Evolutionary conservation across 1,140 invertebrate species (phyloP), one percentile per base, ranked within the genome.

Genomic region (Ooceraea biroi): DNA sequence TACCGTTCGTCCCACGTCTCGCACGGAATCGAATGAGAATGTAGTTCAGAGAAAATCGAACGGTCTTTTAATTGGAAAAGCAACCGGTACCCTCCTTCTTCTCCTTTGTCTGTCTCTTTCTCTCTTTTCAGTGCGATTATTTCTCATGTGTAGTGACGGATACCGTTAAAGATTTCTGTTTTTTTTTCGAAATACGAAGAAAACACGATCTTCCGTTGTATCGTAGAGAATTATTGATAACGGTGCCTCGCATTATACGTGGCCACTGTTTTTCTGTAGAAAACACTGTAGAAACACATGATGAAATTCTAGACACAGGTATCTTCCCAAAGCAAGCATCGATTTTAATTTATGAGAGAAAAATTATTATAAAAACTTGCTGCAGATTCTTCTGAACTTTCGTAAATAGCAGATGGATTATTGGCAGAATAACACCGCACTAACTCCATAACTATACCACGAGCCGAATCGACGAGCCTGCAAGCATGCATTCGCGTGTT

Each of bases 41-140:
- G 30, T 83, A 46, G 65, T 68, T 66, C 63, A 27, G 50, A 69
- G 60, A 76, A 76, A 63, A 76, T 73, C 68, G 74, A 77, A 57
- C 25, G 60, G 25, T 71, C 36, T 71, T 71, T 80, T 80, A 80
- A 80, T 80, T 80, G 65, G 65, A 80, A 57, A 86, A 86, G 46
- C 76, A 60, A 69, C 46, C 14, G 25, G 7, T 65, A 52, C 12
- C 12, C 30, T 19, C 61, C 57, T 65, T 5, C 4, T n/a, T 76
- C 30, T 58, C 27, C 12, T n/a, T 48, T 22, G 14, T 60, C 27
- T 46, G 12, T 68, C 30, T 0, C 25, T 36, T 7, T 36, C 2
- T 36, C 36, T 36, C 36, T 36, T 82, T 17, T 71, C 27, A 14
- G 14, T 12, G 57, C 63, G 66, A 52, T 46, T 44, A 52, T 83